Conservation (phyloP, 2,888 invertebrate species). For the Elmis aenea region DNA sequence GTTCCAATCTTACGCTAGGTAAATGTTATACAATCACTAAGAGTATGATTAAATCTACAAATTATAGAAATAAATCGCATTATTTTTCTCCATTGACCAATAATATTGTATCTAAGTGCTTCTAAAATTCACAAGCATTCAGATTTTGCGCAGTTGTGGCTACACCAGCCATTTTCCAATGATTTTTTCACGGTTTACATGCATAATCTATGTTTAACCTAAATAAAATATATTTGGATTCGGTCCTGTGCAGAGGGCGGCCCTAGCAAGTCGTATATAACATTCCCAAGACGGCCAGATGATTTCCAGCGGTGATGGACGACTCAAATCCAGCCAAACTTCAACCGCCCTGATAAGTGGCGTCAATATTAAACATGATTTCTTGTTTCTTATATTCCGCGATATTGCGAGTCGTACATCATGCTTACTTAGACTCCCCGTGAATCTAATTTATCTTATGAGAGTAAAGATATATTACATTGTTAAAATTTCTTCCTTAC, state of each 20-base stretch:
- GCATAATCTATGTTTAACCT: no score
- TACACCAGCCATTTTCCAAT: no score
- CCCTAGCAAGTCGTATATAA: conserved; percentile 40
- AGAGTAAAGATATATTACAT: conserved; percentile 20
- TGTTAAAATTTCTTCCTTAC: conserved; percentile 21
- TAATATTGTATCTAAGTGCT: no score
- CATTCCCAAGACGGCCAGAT: conserved; percentile 42
- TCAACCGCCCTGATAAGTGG: conserved; percentile 39
- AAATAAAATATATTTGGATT: no score
- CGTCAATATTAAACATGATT: conserved; percentile 45
- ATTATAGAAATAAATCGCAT: no score
- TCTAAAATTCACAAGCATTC: no score
- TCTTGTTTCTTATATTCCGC: conserved; percentile 45
- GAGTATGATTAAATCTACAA: no score
- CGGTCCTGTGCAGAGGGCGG: conserved; percentile 26
- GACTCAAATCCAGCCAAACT: conserved; percentile 43
- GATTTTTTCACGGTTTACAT: no score
- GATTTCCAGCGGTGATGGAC: conserved; percentile 46
- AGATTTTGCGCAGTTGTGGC: no score
- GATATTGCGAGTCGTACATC: conserved; percentile 42
- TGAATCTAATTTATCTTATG: conserved; percentile 34
- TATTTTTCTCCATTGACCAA: no score
- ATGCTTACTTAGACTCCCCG: conserved; percentile 39
- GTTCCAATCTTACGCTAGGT: no score
- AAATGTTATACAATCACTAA: no score